Conservation (phyloP, 2,113 vertebrate species). For the Nyctereutes procyonoides region DNA sequence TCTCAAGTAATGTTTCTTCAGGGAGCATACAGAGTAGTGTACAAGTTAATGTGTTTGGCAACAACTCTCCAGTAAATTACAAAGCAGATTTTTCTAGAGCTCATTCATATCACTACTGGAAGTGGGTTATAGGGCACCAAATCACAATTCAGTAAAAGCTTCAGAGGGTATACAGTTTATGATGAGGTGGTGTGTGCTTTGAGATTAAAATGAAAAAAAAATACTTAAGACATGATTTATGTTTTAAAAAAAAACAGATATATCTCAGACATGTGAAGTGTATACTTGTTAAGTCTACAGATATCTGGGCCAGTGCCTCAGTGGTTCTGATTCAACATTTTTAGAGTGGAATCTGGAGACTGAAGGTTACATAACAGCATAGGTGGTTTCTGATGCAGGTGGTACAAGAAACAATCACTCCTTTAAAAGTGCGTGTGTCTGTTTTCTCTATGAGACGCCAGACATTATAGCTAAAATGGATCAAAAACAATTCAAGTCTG, state of each 20-base stretch:
- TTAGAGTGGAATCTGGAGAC: accelerated
- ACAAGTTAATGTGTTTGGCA: background rate
- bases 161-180: background rate
- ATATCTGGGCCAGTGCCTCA: background rate
- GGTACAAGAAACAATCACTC: background rate
- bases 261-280: background rate
- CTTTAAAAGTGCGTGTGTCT: background rate
- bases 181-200: background rate
- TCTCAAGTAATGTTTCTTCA: background rate
- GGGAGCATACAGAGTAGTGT: background rate
- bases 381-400: background rate
- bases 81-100: background rate
- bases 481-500: background rate
- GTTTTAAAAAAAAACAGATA: too few species aligned
- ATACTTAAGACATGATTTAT: background rate
- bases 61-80: background rate
- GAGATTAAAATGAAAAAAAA: background rate
- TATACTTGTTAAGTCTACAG: background rate
- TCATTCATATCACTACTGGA: background rate
- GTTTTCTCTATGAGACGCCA: background rate
- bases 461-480: background rate
- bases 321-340: background rate
- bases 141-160: background rate
- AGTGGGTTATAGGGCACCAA: background rate
- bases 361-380: background rate